phyloP scores from a whole-genome alignment of 2,113 vertebrate genomes.

The Potamarius usumacintae region DNA sequence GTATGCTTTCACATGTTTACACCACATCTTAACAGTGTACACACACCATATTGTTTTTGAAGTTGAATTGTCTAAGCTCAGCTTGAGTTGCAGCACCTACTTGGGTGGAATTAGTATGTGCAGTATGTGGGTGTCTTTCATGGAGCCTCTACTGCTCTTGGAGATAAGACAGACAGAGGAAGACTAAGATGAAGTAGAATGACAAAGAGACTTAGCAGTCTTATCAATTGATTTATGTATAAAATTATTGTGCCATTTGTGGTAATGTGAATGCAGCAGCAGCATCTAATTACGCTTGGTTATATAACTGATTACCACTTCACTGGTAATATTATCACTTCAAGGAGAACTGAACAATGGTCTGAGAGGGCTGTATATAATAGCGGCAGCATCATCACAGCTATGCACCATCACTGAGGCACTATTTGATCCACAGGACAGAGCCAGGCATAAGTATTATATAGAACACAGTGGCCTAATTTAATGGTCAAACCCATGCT shows the following conservation, averaged over 20 bases:
- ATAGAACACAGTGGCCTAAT: background rate
- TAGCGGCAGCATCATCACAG: conserved; percentile 5
- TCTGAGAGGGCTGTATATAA: background rate
- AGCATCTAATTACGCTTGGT: background rate
- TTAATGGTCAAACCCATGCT: background rate
- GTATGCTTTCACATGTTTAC: background rate
- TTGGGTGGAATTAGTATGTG: background rate
- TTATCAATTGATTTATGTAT: background rate
- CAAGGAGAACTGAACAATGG: conserved; percentile 26
- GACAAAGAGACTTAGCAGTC: background rate
- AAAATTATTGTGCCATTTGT: background rate
- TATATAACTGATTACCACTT: conserved; percentile 15
- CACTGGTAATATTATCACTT: conserved; percentile 30
- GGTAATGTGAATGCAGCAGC: background rate
- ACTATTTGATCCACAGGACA: conserved; percentile 16
- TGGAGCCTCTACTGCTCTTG: background rate
- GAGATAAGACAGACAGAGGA: background rate
- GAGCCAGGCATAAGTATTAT: background rate
- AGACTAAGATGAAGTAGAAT: background rate
- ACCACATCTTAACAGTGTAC: background rate
- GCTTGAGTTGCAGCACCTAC: background rate
- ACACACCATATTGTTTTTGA: background rate
- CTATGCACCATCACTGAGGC: background rate
- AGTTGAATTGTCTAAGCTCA: background rate
- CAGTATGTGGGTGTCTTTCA: conserved; percentile 11